Evolutionary conservation across 1,140 invertebrate species (phyloP).

Genomic region (Palaemon carinicauda): DNA sequence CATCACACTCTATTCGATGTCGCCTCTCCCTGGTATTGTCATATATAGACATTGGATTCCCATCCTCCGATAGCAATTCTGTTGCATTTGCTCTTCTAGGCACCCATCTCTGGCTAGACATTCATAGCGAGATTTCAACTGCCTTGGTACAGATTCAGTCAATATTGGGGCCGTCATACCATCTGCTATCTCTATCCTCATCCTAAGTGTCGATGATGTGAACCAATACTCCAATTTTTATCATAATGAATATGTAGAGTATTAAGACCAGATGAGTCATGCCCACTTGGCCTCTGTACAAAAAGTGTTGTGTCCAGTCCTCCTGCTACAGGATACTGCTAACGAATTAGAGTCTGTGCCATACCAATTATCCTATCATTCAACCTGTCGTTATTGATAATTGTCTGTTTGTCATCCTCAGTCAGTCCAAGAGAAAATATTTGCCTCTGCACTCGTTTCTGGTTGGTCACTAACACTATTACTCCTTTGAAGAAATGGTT

Average conservation of each 20-base stretch:
- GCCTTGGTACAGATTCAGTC: not conserved
- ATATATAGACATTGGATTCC: no score
- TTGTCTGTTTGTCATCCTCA: not conserved
- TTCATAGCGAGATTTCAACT: not conserved
- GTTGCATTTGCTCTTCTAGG: no score
- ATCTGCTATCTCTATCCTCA: constrained; percentile 11
- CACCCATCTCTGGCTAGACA: no score
- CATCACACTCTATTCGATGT: not conserved
- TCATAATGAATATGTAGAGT: not conserved
- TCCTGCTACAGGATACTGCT: constrained; percentile 17
- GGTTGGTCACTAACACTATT: constrained; percentile 28
- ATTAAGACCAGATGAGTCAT: constrained; percentile 6
- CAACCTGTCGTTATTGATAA: constrained; percentile 25
- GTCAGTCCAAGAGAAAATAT: not conserved
- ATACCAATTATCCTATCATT: constrained; percentile 20
- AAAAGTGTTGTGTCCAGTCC: constrained; percentile 25
- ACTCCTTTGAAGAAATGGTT: constrained; percentile 10
- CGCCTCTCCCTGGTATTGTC: no score
- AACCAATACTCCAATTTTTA: constrained; percentile 22
- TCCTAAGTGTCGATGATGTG: constrained; percentile 5
- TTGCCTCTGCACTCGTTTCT: constrained; percentile 15
- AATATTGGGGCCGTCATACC: constrained; percentile 13
- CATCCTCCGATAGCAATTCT: no score
- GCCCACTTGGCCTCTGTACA: constrained; percentile 12
- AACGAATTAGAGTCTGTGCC: constrained; percentile 21